Conservation (phyloP, 2,888 invertebrate genomes). For the Drosophila greeni region DNA sequence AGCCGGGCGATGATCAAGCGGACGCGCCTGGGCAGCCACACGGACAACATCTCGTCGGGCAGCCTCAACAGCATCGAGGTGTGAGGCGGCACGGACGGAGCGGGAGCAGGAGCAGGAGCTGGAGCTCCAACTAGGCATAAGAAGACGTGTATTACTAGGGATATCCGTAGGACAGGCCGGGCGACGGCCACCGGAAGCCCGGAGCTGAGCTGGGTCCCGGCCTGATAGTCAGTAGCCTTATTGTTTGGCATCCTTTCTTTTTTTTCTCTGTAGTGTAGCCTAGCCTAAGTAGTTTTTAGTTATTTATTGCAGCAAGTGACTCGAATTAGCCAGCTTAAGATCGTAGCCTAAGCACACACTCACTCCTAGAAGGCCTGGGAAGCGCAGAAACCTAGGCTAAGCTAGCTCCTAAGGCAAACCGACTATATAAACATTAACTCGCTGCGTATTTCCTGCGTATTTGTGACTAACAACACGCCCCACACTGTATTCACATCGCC, state of each 20-base stretch:
- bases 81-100: conserved; percentile 38
- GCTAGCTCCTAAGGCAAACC: conserved; percentile 16
- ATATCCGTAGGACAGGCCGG: conserved; percentile 28
- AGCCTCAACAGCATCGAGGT: conserved; percentile 80
- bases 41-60: conserved; percentile 79
- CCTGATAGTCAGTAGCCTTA: conserved; percentile 36
- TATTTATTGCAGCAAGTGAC: conserved; percentile 33
- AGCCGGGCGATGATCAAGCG: conserved; percentile 77
- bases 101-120: background rate
- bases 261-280: conserved; percentile 14
- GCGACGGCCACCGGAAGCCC: background rate
- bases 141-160: conserved; percentile 21
- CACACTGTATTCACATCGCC: conserved; percentile 5
- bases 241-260: conserved; percentile 4
- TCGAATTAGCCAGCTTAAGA: conserved; percentile 14
- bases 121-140: conserved; percentile 8
- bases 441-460: conserved; percentile 5
- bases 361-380: background rate
- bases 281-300: conserved; percentile 21
- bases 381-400: background rate
- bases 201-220: conserved; percentile 1
- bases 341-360: conserved; percentile 1
- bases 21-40: conserved; percentile 78
- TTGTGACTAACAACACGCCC: conserved; percentile 25
- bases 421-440: conserved; percentile 25